These are phyloP conservation scores for Sinocyclocheilus maitianheensis DNA, from an alignment of 2,113 vertebrate species.

Conservation along the genomic window DNA sequence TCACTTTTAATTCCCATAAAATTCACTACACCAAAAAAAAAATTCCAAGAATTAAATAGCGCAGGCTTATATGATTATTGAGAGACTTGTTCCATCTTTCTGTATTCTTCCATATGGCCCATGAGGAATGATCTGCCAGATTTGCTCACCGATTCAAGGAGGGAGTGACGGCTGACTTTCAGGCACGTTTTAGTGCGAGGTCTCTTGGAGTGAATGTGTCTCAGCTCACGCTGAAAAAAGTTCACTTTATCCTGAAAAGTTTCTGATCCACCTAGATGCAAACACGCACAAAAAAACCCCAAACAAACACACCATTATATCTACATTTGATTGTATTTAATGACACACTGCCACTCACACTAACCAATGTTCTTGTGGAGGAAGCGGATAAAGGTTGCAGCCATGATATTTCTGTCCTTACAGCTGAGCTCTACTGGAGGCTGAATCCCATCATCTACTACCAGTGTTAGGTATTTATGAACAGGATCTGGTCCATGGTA, in stretches of 20 bases:
- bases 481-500: slow-evolving; percentile 94
- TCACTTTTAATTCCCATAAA: background rate
- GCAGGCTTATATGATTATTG: background rate
- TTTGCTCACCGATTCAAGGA: slow-evolving; percentile 88
- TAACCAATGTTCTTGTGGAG: slow-evolving; percentile 98
- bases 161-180: slow-evolving; percentile 87
- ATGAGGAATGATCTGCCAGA: background rate
- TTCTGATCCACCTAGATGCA: slow-evolving; percentile 88
- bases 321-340: background rate
- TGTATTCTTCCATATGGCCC: no score
- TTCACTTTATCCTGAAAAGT: slow-evolving; percentile 98
- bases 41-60: background rate
- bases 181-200: slow-evolving; percentile 93
- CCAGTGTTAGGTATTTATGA: slow-evolving; percentile 92
- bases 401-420: slow-evolving; percentile 98
- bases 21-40: background rate
- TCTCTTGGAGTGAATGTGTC: slow-evolving; percentile 92
- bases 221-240: slow-evolving; percentile 96
- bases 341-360: slow-evolving; percentile 37
- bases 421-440: slow-evolving; percentile 97
- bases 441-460: slow-evolving; percentile 98
- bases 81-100: background rate
- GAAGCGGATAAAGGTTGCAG: slow-evolving; percentile 96
- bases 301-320: background rate
- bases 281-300: background rate